Evolutionary conservation across 1,140 invertebrate genomes (phyloP).

Genomic region (Magallana ariakensis): DNA sequence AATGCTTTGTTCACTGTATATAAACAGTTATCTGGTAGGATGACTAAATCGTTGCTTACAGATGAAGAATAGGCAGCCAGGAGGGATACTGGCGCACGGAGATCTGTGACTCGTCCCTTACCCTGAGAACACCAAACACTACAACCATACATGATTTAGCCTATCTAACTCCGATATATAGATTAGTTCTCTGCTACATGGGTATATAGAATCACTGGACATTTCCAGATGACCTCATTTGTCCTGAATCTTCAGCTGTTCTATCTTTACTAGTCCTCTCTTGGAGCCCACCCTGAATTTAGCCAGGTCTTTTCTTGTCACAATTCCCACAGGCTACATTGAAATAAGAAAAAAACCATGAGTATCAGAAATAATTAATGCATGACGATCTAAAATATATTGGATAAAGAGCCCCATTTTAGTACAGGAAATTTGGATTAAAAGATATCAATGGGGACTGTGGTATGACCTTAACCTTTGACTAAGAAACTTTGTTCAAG

Average conservation of each 20-base stretch:
- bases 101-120: not conserved
- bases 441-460: no score
- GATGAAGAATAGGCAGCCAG: not conserved
- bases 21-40: not conserved
- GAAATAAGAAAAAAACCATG: constrained; percentile 37
- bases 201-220: not conserved
- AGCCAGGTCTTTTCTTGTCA: constrained; percentile 95
- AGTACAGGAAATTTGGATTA: no score
- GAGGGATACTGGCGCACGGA: not conserved
- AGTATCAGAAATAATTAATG: no score
- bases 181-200: not conserved
- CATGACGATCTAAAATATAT: no score
- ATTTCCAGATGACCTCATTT: constrained; percentile 42
- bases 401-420: no score
- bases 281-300: constrained; percentile 80
- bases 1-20: not conserved
- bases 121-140: constrained; percentile 24
- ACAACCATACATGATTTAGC: not conserved
- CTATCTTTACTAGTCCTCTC: constrained; percentile 74
- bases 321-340: constrained; percentile 93
- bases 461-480: no score
- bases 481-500: no score
- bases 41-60: not conserved
- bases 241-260: constrained; percentile 74
- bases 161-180: constrained; percentile 23